Conservation (phyloP, 2,113 vertebrate genomes). For the Phodopus roborovskii region DNA sequence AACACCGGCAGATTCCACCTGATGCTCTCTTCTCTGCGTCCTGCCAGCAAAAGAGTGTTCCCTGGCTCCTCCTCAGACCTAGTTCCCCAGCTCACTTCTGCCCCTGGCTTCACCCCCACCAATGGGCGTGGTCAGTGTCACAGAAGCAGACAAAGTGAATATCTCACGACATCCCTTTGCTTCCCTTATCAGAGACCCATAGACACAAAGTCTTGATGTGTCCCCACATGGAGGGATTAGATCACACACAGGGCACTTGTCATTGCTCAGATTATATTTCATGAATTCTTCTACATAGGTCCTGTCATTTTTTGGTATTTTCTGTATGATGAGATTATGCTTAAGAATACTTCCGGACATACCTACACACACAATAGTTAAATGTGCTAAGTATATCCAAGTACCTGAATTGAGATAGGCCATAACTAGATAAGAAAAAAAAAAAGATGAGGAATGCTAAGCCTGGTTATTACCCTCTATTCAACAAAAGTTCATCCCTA, state of each 20-base stretch:
- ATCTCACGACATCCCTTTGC: no score
- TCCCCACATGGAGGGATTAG: not conserved
- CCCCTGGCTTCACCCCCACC: no score
- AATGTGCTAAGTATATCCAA: not conserved
- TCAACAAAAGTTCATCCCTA: not conserved
- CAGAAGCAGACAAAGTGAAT: no score
- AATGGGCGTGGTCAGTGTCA: no score
- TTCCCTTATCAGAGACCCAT: not conserved
- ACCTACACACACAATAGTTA: not conserved
- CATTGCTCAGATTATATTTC: slow-evolving; percentile 1
- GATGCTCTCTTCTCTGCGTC: no score
- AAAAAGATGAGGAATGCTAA: not conserved
- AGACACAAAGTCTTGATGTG: not conserved
- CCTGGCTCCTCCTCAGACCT: no score
- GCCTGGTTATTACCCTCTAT: not conserved
- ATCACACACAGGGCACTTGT: not conserved
- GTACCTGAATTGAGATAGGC: not conserved
- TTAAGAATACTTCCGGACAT: not conserved
- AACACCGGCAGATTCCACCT: no score
- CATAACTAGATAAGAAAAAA: not conserved
- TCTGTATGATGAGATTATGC: not conserved
- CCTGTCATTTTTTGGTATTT: not conserved
- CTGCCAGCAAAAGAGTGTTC: no score
- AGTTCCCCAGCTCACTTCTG: no score
- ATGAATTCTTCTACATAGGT: not conserved